Evolutionary conservation across 30 jellyfish, hydroid and myxozoan species (phyloP).

Genomic region (Chrysaora quinquecirrha): DNA sequence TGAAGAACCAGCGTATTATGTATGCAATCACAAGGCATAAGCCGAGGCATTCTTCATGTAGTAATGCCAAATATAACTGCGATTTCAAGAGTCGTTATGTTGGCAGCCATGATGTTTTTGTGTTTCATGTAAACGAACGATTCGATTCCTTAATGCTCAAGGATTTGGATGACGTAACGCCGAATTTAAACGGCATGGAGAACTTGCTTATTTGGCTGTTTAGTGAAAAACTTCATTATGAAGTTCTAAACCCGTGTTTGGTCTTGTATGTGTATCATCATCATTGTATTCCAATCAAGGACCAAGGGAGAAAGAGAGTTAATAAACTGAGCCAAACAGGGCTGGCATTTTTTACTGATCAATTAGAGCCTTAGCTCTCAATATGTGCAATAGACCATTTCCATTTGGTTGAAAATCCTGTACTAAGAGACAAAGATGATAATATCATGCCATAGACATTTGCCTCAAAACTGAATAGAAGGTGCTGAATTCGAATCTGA

Average conservation of each 20-base stretch:
- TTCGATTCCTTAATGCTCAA: constrained; percentile 5
- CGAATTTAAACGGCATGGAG: constrained; percentile 65
- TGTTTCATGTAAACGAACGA: constrained; percentile 12
- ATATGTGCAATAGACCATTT: too few relatives aligned
- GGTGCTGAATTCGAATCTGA: too few relatives aligned
- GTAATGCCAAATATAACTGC: constrained; percentile 29
- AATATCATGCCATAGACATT: too few relatives aligned
- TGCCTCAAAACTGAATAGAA: too few relatives aligned
- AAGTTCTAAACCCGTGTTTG: constrained; percentile 69
- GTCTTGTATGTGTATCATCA: constrained; percentile 68
- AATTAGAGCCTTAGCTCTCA: too few relatives aligned
- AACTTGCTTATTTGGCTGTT: constrained; percentile 51
- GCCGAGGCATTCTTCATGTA: not conserved
- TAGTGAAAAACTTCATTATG: constrained; percentile 36
- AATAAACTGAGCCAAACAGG: too few relatives aligned
- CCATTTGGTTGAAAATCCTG: constrained; percentile 96
- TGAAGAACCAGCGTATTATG: constrained; percentile 15
- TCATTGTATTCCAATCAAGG: constrained; percentile 73
- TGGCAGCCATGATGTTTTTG: constrained; percentile 83
- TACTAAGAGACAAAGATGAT: constrained; percentile 73
- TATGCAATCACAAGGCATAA: constrained; percentile 63
- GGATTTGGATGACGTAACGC: constrained; percentile 29
- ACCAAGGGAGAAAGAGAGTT: constrained; percentile 9
- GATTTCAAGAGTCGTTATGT: constrained; percentile 39
- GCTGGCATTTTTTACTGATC: too few relatives aligned